phyloP scores from a whole-genome alignment of 1,140 invertebrate genomes.

The Panagrolaimus sp. region DNA sequence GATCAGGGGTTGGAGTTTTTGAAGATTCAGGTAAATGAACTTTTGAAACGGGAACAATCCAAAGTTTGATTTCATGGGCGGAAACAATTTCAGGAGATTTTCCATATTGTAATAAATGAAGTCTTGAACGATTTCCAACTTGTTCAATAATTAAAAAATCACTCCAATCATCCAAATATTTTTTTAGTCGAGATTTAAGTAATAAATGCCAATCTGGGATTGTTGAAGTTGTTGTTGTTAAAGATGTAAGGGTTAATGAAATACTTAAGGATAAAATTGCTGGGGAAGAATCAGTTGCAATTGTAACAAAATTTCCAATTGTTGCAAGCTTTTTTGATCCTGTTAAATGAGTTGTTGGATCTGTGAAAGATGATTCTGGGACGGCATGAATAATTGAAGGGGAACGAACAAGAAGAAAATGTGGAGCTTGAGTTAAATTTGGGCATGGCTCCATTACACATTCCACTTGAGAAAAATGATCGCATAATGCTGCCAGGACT shows the following conservation, averaged over 20 bases:
- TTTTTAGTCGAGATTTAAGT: neutral
- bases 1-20: neutral
- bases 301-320: neutral
- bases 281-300: constrained; percentile 9
- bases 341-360: neutral
- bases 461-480: constrained; percentile 7
- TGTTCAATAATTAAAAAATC: constrained; percentile 2
- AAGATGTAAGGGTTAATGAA: neutral
- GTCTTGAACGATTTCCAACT: neutral
- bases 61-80: neutral
- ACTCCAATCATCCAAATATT: neutral
- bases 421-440: neutral
- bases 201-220: neutral
- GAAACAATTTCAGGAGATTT: neutral
- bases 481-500: constrained; percentile 3
- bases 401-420: neutral
- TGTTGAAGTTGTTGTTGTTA: neutral
- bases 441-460: constrained; percentile 13
- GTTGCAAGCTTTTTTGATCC: constrained; percentile 11
- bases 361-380: neutral
- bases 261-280: constrained; percentile 5
- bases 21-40: constrained; percentile 5
- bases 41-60: neutral
- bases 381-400: neutral
- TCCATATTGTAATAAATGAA: constrained; percentile 13